These are phyloP conservation scores for Acrossocheilus wenchowensis DNA, from an alignment of 2,797 vertebrate species.

Conservation along the genomic window DNA sequence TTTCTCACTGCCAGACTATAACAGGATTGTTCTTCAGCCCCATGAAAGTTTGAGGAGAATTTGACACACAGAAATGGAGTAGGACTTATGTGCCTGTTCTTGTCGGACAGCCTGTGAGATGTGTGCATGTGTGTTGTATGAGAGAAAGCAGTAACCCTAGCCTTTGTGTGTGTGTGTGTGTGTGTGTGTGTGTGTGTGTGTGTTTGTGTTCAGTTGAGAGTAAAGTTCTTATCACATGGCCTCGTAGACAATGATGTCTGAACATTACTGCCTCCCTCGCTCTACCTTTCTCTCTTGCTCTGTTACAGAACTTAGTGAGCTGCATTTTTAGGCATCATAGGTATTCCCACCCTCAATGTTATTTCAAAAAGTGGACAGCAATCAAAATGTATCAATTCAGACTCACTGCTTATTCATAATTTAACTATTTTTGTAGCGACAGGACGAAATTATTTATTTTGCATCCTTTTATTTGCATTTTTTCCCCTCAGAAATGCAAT, in stretches of 20 bases:
- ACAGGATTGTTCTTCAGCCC: constrained; percentile 48
- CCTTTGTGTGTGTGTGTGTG: constrained; percentile 4
- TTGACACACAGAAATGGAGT: constrained; percentile 61
- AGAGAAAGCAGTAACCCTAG: constrained; percentile 50
- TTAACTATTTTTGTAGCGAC: background rate
- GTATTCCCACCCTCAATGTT: background rate
- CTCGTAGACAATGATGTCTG: constrained; percentile 25
- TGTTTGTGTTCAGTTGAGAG: constrained; percentile 18
- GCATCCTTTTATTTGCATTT: too few relatives aligned
- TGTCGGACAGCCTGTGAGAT: constrained; percentile 46
- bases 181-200: background rate
- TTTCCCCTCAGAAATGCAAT: background rate
- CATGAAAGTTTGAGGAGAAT: constrained; percentile 74
- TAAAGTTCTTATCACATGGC: constrained; percentile 32
- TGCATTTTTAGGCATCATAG: background rate
- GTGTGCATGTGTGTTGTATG: constrained; percentile 13
- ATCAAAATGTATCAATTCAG: background rate
- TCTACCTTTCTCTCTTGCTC: background rate
- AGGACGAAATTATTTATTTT: background rate
- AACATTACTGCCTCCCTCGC: background rate
- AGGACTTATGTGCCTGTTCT: constrained; percentile 29
- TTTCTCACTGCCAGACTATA: constrained; percentile 52
- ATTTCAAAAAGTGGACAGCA: background rate
- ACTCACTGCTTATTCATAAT: background rate
- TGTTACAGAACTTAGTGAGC: constrained; percentile 13